phyloP scores from a whole-genome alignment of 2,113 vertebrate species.

The Petrocephalus microphthalmus region DNA sequence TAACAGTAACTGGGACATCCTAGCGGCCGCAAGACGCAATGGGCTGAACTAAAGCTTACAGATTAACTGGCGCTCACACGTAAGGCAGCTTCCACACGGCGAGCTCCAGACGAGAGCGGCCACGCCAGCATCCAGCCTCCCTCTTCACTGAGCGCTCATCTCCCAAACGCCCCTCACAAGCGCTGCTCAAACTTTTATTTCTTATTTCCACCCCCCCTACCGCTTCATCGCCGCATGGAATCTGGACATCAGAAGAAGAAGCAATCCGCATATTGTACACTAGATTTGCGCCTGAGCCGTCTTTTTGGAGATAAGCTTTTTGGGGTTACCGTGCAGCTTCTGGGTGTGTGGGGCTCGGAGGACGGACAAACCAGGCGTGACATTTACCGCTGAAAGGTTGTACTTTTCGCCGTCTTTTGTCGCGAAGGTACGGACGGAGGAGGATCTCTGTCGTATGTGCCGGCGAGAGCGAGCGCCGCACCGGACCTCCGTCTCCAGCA shows the following conservation, averaged over 20 bases:
- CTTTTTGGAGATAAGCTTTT: constrained; percentile 37
- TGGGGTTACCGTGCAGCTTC: constrained; percentile 42
- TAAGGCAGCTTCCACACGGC: constrained; percentile 40
- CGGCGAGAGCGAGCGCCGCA: constrained; percentile 17
- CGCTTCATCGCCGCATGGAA: constrained; percentile 29
- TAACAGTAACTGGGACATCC: constrained; percentile 70
- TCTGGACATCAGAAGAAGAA: constrained; percentile 17
- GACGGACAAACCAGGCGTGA: constrained; percentile 47
- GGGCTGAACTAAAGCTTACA: constrained; percentile 60
- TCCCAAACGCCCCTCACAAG: constrained; percentile 19
- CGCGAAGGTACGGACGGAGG: neutral
- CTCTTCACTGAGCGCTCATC: constrained; percentile 19
- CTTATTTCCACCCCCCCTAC: constrained; percentile 10
- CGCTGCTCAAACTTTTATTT: constrained; percentile 27
- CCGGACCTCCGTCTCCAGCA: constrained; percentile 24
- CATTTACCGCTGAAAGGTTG: constrained; percentile 50
- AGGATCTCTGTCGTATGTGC: neutral
- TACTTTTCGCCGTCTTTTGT: neutral
- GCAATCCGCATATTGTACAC: constrained; percentile 1
- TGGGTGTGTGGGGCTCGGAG: constrained; percentile 46
- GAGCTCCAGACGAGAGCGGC: constrained; percentile 29
- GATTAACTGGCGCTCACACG: constrained; percentile 58
- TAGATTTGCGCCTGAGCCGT: constrained; percentile 12
- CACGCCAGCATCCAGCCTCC: constrained; percentile 29
- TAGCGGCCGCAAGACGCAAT: constrained; percentile 65